These are phyloP conservation scores for Pyrrhia umbra DNA, from an alignment of 2,888 invertebrate genomes.

Conservation along the genomic window DNA sequence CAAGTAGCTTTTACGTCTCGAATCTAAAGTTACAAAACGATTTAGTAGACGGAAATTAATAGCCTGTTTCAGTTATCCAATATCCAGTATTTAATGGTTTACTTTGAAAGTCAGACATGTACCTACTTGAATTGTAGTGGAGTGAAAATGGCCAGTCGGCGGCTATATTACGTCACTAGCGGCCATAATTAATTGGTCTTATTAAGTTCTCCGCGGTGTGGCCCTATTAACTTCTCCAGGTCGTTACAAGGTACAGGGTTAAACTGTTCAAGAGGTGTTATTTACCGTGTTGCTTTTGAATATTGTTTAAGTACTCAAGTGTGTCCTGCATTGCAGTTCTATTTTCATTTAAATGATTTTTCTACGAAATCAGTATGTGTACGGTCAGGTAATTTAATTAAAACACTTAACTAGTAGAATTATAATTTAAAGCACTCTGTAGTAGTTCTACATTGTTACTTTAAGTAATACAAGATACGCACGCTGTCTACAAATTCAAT, in stretches of 20 bases:
- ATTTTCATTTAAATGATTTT: background rate
- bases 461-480: conserved; percentile 5
- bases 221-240: conserved; percentile 33
- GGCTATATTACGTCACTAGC: conserved; percentile 17
- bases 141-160: conserved; percentile 24
- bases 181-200: conserved; percentile 45
- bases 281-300: conserved; percentile 7
- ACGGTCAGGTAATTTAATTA: too few relatives aligned
- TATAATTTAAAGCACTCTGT: too few relatives aligned
- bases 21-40: conserved; percentile 18
- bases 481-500: conserved; percentile 16
- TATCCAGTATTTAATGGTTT: conserved; percentile 21
- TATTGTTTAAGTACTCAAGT: background rate
- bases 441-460: background rate
- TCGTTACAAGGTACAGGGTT: conserved; percentile 22
- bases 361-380: background rate
- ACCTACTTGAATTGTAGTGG: conserved; percentile 19
- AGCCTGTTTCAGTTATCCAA: conserved; percentile 18
- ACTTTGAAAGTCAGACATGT: conserved; percentile 37
- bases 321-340: background rate
- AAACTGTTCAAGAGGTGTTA: conserved; percentile 24
- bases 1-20: conserved; percentile 1
- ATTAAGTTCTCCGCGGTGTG: conserved; percentile 47
- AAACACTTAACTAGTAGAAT: too few relatives aligned
- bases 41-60: conserved; percentile 29